Conservation (phyloP, 2,888 invertebrate genomes). For the Melanophora roralis region DNA sequence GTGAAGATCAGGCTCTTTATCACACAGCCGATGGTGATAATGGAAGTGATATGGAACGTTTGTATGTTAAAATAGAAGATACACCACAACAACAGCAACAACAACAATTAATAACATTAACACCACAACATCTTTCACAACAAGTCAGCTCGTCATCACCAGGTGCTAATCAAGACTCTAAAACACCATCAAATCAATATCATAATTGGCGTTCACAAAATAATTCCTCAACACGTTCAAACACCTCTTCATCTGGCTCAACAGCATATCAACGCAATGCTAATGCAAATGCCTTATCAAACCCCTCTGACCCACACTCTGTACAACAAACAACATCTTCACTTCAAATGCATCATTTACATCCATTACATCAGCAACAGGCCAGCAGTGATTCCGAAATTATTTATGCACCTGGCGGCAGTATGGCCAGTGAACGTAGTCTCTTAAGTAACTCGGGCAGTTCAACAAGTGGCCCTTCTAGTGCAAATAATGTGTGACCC, state of each 20-base stretch:
- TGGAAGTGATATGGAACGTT: constrained; percentile 74
- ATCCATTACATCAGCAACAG: constrained; percentile 57
- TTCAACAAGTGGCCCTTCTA: constrained; percentile 68
- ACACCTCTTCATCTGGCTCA: constrained; percentile 35
- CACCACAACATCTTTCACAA: constrained; percentile 54
- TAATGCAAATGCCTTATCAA: neutral
- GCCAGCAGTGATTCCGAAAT: constrained; percentile 69
- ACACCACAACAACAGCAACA: constrained; percentile 67
- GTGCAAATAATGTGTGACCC: constrained; percentile 74
- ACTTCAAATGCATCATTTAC: constrained; percentile 50
- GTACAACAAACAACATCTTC: constrained; percentile 34
- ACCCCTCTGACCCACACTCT: neutral
- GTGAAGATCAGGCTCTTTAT: constrained; percentile 70
- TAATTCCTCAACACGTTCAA: constrained; percentile 58
- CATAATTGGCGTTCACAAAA: constrained; percentile 62
- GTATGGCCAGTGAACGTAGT: constrained; percentile 75
- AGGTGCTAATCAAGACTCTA: constrained; percentile 54
- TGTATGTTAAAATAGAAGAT: constrained; percentile 77
- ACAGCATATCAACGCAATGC: constrained; percentile 55
- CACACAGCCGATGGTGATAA: constrained; percentile 73
- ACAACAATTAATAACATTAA: constrained; percentile 53
- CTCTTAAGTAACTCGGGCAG: constrained; percentile 76
- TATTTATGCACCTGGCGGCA: constrained; percentile 75
- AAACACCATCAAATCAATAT: constrained; percentile 46
- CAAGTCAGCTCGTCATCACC: constrained; percentile 6